phyloP scores from a whole-genome alignment of 2,888 invertebrate genomes.

The Cotesia congregata region DNA sequence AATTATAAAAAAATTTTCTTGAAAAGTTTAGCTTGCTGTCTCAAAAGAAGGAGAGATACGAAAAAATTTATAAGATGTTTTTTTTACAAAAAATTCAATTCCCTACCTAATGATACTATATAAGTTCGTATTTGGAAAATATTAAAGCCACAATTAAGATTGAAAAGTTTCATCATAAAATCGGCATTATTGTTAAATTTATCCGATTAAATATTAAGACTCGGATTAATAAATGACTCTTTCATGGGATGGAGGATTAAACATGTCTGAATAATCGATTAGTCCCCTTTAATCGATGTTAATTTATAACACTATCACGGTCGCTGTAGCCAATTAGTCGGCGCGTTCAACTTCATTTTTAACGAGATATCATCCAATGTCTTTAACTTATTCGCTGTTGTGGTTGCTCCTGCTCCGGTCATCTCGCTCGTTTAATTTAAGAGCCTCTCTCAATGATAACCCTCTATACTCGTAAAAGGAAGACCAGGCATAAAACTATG shows the following conservation, averaged over 20 bases:
- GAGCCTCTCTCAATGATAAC: constrained; percentile 55
- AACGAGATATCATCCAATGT: constrained; percentile 29
- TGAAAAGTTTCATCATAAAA: no score
- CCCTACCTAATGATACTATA: no score
- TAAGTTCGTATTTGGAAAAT: no score
- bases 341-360: constrained; percentile 38
- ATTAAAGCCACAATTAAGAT: no score
- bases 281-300: constrained; percentile 36
- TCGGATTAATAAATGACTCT: constrained; percentile 33
- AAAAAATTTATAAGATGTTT: no score
- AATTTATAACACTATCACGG: constrained; percentile 35
- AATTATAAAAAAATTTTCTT: no score
- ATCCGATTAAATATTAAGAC: constrained; percentile 2
- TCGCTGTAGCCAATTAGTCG: constrained; percentile 37
- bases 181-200: constrained; percentile 19
- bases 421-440: constrained; percentile 37
- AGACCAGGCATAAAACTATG: constrained; percentile 4
- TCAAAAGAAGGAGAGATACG: no score
- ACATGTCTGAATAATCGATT: constrained; percentile 37
- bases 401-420: constrained; percentile 32
- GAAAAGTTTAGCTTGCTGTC: no score
- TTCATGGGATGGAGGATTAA: constrained; percentile 25
- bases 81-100: no score
- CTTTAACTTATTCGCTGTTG: constrained; percentile 17
- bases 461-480: constrained; percentile 61